phyloP scores from a whole-genome alignment of 2,888 invertebrate genomes.

The Abscondita cerata region DNA sequence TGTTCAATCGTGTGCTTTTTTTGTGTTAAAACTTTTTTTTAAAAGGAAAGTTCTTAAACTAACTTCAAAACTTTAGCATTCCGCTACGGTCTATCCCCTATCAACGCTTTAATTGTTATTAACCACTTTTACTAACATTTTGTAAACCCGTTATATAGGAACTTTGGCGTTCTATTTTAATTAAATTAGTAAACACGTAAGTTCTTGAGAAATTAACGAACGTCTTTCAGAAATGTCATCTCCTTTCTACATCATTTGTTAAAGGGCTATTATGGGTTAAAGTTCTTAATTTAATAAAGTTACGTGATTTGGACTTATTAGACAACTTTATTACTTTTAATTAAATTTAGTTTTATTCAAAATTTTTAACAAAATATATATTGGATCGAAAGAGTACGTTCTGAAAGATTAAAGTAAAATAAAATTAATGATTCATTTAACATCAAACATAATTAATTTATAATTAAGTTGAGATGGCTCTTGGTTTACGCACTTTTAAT shows the following conservation, averaged over 20 bases:
- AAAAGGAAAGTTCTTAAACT: too few relatives aligned
- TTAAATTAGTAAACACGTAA: conserved; percentile 1
- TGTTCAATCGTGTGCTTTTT: too few relatives aligned
- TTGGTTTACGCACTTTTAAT: too few relatives aligned
- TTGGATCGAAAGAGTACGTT: too few relatives aligned
- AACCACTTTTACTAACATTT: conserved; percentile 5
- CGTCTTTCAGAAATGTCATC: neutral
- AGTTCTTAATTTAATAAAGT: neutral
- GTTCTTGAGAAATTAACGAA: conserved; percentile 1
- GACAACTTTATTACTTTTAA: too few relatives aligned
- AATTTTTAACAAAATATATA: too few relatives aligned
- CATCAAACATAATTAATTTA: too few relatives aligned
- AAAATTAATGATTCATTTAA: too few relatives aligned
- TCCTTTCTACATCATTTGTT: neutral
- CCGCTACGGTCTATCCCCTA: neutral
- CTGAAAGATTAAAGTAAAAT: too few relatives aligned
- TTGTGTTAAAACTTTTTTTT: neutral
- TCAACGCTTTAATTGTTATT: conserved; percentile 2
- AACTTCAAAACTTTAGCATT: too few relatives aligned
- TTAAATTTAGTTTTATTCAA: too few relatives aligned
- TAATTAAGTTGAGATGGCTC: too few relatives aligned
- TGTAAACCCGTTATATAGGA: conserved; percentile 1
- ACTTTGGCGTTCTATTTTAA: conserved; percentile 4
- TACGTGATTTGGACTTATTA: neutral
- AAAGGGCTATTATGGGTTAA: neutral